Conservation (phyloP, 1,140 invertebrate genomes). For the Bilobella aurantiaca region DNA sequence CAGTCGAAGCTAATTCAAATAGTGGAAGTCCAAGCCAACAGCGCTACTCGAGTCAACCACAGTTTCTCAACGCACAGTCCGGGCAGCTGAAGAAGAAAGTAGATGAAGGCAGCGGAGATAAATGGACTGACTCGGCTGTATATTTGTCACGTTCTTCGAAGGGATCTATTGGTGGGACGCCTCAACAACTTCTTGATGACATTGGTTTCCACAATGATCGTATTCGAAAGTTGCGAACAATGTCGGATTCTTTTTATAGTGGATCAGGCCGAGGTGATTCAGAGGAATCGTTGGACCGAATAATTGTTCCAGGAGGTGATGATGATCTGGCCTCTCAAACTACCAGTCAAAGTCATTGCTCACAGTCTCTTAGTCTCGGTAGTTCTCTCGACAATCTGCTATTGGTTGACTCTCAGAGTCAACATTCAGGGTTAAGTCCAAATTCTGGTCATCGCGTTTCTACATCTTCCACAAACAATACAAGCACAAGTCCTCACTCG, state of each 20-base stretch:
- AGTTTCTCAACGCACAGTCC: not conserved
- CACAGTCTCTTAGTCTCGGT: conserved; percentile 29
- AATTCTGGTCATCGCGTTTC: conserved; percentile 24
- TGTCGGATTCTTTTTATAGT: conserved; percentile 29
- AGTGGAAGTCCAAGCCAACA: not conserved
- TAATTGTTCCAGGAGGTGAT: conserved; percentile 7
- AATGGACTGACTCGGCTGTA: conserved; percentile 19
- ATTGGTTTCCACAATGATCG: conserved; percentile 21
- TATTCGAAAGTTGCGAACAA: conserved; percentile 23
- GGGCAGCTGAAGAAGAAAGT: not conserved
- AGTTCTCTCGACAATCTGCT: conserved; percentile 31
- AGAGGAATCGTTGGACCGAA: conserved; percentile 22
- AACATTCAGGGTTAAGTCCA: conserved; percentile 30
- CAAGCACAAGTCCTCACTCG: not conserved
- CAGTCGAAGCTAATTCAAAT: not conserved
- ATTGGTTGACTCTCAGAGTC: conserved; percentile 24
- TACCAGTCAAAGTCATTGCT: conserved; percentile 25
- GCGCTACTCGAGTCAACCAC: not conserved
- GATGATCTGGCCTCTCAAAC: conserved; percentile 16
- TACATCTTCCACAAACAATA: conserved; percentile 9
- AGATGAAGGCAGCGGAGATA: not conserved
- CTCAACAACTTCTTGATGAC: conserved; percentile 1
- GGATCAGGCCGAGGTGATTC: not conserved
- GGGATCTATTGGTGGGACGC: not conserved
- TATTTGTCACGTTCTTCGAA: conserved; percentile 17